Base-by-base conservation (phyloP, 2,797 vertebrate genomes). In the Echiichthys vipera region DNA sequence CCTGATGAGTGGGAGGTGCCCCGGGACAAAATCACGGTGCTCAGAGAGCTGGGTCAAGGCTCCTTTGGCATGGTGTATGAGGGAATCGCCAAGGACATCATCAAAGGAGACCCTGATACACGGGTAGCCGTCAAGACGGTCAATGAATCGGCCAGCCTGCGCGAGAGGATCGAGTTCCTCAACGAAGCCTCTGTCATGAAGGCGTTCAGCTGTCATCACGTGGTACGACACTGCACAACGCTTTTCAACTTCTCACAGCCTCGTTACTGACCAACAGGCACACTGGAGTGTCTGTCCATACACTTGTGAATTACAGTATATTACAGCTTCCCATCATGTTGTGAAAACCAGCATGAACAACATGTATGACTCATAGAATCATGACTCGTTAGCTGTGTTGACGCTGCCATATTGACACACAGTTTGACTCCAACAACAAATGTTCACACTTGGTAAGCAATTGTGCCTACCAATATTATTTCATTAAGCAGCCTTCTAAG, bases 151-250 rank as follows among this genome's bases (percentile, higher is more conserved):
- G 97, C 98, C 79, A 99, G 96, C 77, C 94, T 99, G 64, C 94
- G 98, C 0, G 98, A 99, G 90, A 95, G 98, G 72, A 99, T 99
- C 0, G 98, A 99, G 92, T 99, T 99, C 92, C 94, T 99, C 49
- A 99, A 99, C 0, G 98, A 99, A 80, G 98, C 98, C 9, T 99
- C 98, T 0, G 98, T 99, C 78, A 99, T 99, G 98, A 99, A 99
- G 82, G 97, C 95, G 0, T 99, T 99, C 93, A 97, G 88, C 93
- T 99, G 98, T 88, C 98, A 99, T 85, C 98, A 99, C 1, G 98
- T 99, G 98, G 98, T 99, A 87, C 85, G 91, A 68, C 30, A 1
- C 22, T 0, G 0, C 32, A 12, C 3, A 18, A 11, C 4, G 0
- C 9, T 32, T 22, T 32, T 40, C n/a, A 53, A 54, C 24, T 8